A percentile compares a stretch with the other conserved stretches of the same genome.
Evolutionary conservation across 2,797 vertebrate genomes (phyloP).

Genomic region (Neosilurus mollespiculum): DNA sequence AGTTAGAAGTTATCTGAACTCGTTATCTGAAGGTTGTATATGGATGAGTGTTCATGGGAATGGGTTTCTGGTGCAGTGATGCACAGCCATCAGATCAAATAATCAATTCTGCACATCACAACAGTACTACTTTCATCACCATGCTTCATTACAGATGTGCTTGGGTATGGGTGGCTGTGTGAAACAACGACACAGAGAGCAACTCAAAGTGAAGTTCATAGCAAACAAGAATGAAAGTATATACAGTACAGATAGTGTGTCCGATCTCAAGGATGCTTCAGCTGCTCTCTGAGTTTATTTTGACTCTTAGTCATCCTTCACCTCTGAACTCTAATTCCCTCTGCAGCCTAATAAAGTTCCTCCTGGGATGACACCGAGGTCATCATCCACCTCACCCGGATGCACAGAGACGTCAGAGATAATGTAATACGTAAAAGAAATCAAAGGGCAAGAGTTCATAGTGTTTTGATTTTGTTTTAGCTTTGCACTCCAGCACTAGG

Average conservation of each 20-base stretch:
- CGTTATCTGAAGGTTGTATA: background rate
- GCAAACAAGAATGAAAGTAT: background rate
- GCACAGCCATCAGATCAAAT: background rate
- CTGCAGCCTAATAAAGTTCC: background rate
- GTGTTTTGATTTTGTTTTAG: background rate
- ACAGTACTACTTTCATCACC: background rate
- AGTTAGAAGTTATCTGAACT: background rate
- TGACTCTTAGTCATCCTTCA: conserved; percentile 27
- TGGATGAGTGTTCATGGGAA: background rate
- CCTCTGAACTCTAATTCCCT: conserved; percentile 25
- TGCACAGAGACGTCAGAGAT: background rate
- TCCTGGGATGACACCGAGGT: background rate
- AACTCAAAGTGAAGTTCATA: too few relatives aligned
- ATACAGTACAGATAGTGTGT: background rate
- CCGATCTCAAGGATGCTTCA: conserved; percentile 16
- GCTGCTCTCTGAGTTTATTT: conserved; percentile 27
- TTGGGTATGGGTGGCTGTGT: background rate
- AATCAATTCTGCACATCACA: conserved; percentile 16
- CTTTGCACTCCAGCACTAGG: background rate
- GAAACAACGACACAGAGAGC: conserved; percentile 9
- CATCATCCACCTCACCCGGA: background rate
- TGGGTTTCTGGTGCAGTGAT: background rate
- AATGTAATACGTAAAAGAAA: background rate
- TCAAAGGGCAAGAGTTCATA: background rate
- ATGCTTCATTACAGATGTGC: background rate